phyloP scores from a whole-genome alignment of 2,113 vertebrate species.

The Alaudala cheleensis region DNA sequence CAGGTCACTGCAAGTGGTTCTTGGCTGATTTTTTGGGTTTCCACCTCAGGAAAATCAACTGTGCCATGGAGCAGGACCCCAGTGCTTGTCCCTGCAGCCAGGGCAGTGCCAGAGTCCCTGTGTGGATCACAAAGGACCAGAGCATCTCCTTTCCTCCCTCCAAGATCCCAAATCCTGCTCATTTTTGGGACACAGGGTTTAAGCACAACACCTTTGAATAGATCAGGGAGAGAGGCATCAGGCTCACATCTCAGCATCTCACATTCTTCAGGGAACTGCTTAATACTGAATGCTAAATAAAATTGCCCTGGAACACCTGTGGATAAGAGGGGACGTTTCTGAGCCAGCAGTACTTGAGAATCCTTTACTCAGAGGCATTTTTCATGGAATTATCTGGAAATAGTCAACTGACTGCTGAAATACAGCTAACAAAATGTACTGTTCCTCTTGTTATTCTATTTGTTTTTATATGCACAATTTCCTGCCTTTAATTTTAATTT shows the following conservation, averaged over 20 bases:
- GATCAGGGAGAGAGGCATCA: neutral
- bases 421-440: neutral
- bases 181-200: neutral
- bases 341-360: neutral
- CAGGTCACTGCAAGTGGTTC: neutral
- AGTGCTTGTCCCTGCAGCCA: neutral
- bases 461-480: neutral
- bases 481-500: neutral
- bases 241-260: neutral
- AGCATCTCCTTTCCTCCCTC: neutral
- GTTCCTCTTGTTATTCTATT: neutral
- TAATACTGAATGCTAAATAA: neutral
- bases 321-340: neutral
- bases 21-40: neutral
- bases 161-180: neutral
- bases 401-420: neutral
- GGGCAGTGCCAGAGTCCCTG: neutral
- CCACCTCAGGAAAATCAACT: neutral
- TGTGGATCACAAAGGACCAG: neutral
- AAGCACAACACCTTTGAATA: fast-evolving
- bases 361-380: neutral
- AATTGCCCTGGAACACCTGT: neutral
- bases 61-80: neutral
- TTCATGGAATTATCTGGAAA: neutral
- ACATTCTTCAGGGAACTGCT: neutral